Base-by-base conservation (phyloP, 2,888 invertebrate genomes). In the Gandaritis pyraliata region DNA sequence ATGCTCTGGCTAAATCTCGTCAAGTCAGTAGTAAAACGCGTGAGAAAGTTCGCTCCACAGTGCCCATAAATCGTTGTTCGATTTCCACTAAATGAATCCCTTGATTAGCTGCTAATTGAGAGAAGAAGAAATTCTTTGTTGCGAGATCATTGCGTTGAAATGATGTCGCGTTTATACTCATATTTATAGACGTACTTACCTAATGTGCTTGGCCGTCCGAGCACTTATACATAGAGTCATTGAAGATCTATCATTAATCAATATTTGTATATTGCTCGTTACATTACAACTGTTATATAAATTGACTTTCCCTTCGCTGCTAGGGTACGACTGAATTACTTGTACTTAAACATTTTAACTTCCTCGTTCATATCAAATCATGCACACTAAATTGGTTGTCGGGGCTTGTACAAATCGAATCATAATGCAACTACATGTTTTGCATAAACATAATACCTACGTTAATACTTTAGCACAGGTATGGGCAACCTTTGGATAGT, bases 51-150 rank as follows among this genome's bases (percentile, higher is more conserved):
- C 71, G 70, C 74, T 72, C 75, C 72, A 73, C 67, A 68, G 58
- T 71, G 78, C 75, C 74, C 78, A 81, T 89, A 87, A 89, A 88
- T 85, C 76, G 79, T 83, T 78, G 82, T 82, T 81, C 71, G 77
- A 77, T 77, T 64, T 80, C 74, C 70, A 82, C 77, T 87, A 83
- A 89, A 87, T 80, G 86, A 82, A 81, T 80, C 82, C 80, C 80
- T 87, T 88, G 85, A 88, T 87, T 85, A 75, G 81, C 84, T 79
- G 81, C 81, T 88, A 86, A 90, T 89, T 86, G 85, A 87, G 73
- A 83, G 81, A 78, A 85, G 77, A 83, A 87, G 78, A 83, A 78
- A 77, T 80, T 82, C 83, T 81, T 78, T 87, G 83, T 85, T 60
- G 62, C 58, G 62, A 69, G 61, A 54, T 71, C 58, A 65, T 67